Base-by-base conservation (phyloP, 2,888 invertebrate species). In the Tenthredo amoena region DNA sequence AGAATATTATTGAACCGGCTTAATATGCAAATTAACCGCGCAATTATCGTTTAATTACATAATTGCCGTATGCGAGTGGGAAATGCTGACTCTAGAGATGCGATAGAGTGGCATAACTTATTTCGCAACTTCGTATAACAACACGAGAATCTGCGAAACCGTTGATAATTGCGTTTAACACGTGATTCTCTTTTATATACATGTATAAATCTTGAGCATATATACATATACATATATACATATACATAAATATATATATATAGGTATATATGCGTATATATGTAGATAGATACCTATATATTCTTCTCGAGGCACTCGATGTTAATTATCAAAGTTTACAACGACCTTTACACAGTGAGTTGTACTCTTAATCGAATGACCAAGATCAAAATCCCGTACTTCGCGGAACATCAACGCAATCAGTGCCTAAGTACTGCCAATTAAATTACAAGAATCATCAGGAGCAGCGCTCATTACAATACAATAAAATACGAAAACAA, bases 1-100 rank as follows among this genome's bases (percentile, higher is more conserved):
- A 86, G 86, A 87, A 87, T 86, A 87, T 87, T 87, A 87, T 87
- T 87, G 84, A 79, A 85, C 77, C 85, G 89, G 87, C 87, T 86
- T 86, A 86, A 86, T 84, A 84, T 72, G 86, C 65, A 86, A 86
- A 86, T 86, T 84, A 86, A 84, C 72, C 72, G 86, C 77, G 68
- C 84, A 74, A 86, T 84, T 85, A 68, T 79, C 77, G 86, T 84
- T 84, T 84, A 84, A 86, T 84, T 86, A 74, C 71, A 84, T 79
- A 55, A 84, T 47, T 74, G 74, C 62, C 40, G 40, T 26, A 62
- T 37, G 62, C 34, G 58, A 37, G 40, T 5, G 37, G 81, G 62
- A 81, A 81, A 81, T 74, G 72, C 43, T 43, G 43, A 74, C 18
- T 68, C 34, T 34, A 26, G 15, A 26, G 31, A 34, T 26, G 21